phyloP scores from a whole-genome alignment of 2,888 invertebrate genomes.

The Himalopsyche anomala region DNA sequence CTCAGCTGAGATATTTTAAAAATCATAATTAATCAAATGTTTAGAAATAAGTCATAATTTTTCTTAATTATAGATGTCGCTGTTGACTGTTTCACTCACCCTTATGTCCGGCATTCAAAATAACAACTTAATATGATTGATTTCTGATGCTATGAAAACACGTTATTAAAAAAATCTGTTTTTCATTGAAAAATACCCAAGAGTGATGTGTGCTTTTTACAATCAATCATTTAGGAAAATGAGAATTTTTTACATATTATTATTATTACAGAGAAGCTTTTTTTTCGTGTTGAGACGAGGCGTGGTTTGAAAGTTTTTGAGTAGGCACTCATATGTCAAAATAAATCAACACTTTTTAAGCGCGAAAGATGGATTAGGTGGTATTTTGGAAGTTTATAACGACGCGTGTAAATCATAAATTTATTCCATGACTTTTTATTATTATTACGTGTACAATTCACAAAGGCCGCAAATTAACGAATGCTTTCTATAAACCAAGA shows the following conservation, averaged over 20 bases:
- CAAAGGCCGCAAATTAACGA: too few relatives aligned
- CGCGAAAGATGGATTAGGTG: constrained; percentile 47
- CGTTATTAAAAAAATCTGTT: too few relatives aligned
- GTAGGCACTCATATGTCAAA: constrained; percentile 44
- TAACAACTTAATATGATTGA: too few relatives aligned
- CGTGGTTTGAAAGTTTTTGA: constrained; percentile 48
- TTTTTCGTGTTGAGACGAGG: constrained; percentile 1
- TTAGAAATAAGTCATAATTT: too few relatives aligned
- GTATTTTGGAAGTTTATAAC: constrained; percentile 4
- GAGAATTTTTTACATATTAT: constrained; percentile 51
- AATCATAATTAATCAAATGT: too few relatives aligned
- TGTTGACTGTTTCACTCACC: too few relatives aligned
- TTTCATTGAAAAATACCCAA: not conserved
- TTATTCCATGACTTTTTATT: constrained; percentile 34
- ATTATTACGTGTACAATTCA: not conserved
- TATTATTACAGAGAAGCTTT: constrained; percentile 5
- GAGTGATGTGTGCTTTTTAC: constrained; percentile 50
- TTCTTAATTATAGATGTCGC: too few relatives aligned
- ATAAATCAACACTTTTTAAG: constrained; percentile 35
- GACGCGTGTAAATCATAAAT: constrained; percentile 27
- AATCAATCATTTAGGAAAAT: constrained; percentile 54
- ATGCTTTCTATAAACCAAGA: too few relatives aligned
- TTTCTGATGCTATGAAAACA: constrained; percentile 20
- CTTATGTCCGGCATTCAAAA: too few relatives aligned
- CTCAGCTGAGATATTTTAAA: too few relatives aligned